Evolutionary conservation across 2,797 vertebrate genomes (phyloP).

Genomic region (Chiroxiphia lanceolata): DNA sequence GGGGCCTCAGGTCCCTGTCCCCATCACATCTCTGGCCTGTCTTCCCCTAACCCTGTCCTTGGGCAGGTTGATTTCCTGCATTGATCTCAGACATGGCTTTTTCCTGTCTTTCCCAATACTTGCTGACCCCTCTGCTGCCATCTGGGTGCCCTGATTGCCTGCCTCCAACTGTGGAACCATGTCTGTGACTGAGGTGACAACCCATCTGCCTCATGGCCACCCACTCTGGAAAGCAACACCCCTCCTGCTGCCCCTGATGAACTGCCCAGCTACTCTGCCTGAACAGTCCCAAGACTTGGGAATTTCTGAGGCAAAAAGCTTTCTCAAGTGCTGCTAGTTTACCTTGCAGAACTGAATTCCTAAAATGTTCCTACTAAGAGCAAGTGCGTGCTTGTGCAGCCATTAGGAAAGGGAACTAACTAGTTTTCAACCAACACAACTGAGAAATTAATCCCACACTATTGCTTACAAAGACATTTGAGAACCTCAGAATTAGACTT

Average conservation of each 20-base stretch:
- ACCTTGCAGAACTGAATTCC: not conserved
- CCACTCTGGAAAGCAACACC: not conserved
- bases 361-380: not conserved
- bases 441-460: not conserved
- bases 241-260: not conserved
- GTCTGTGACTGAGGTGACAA: accelerated
- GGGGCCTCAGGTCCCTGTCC: accelerated
- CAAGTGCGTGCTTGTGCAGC: not conserved
- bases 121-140: accelerated
- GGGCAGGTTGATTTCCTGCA: not conserved
- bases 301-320: not conserved
- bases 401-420: not conserved
- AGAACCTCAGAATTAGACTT: not conserved
- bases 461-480: not conserved
- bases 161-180: accelerated
- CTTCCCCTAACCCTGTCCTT: too few relatives aligned
- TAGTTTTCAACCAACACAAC: not conserved
- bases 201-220: accelerated
- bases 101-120: accelerated
- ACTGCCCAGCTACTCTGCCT: not conserved
- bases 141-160: not conserved
- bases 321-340: not conserved
- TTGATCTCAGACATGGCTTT: accelerated
- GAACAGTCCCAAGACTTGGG: not conserved
- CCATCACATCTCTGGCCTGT: accelerated